Conservation (phyloP, 2,888 invertebrate genomes). For the Peribatodes rhomboidaria region DNA sequence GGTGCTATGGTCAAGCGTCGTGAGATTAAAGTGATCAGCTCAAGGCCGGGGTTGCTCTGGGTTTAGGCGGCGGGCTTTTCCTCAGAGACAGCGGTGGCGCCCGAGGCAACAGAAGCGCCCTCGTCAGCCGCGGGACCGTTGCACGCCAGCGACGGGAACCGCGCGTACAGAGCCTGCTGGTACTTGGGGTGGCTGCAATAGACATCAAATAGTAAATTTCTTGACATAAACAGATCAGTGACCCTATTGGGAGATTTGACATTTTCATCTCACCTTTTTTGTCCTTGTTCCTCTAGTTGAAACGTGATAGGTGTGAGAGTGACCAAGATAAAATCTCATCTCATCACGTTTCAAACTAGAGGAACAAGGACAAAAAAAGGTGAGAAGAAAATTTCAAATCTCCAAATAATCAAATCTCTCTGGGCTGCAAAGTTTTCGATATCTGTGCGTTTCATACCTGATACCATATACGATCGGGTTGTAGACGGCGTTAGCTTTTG, state of each 20-base stretch:
- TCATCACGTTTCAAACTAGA: too few relatives aligned
- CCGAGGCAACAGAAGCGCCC: constrained; percentile 89
- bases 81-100: constrained; percentile 89
- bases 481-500: constrained; percentile 96
- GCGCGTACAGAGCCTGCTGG: constrained; percentile 90
- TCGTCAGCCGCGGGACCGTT: constrained; percentile 81
- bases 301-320: too few relatives aligned
- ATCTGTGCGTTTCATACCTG: constrained; percentile 83
- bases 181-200: constrained; percentile 91
- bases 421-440: not conserved
- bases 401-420: too few relatives aligned
- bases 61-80: constrained; percentile 88
- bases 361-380: too few relatives aligned
- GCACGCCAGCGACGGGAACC: constrained; percentile 92
- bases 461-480: constrained; percentile 97
- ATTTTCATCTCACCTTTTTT: too few relatives aligned
- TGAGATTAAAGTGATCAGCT: constrained; percentile 4
- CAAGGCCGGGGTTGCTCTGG: not conserved
- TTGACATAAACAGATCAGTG: too few relatives aligned
- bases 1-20: constrained; percentile 44
- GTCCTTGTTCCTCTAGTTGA: too few relatives aligned
- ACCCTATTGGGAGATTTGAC: too few relatives aligned
- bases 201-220: constrained; percentile 40
- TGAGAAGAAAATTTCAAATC: too few relatives aligned
- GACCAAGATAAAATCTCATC: too few relatives aligned